phyloP scores from a whole-genome alignment of 2,888 invertebrate species.

The Diadromus collaris region DNA sequence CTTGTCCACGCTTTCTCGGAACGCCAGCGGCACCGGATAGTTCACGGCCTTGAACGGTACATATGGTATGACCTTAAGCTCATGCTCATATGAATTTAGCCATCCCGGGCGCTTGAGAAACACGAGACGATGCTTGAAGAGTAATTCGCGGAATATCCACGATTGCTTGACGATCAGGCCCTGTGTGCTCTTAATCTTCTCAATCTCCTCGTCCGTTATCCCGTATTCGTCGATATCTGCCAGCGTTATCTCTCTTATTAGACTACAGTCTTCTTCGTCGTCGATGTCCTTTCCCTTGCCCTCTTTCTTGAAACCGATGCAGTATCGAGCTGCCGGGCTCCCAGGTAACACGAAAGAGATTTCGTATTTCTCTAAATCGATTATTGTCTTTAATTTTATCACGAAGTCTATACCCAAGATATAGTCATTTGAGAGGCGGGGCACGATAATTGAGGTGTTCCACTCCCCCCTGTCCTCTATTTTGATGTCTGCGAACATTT shows the following conservation, averaged over 20 bases:
- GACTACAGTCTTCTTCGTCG: too few relatives aligned
- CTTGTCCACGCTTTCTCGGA: neutral
- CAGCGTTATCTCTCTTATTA: too few relatives aligned
- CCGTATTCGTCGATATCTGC: neutral
- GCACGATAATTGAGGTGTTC: neutral
- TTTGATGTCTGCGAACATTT: too few relatives aligned
- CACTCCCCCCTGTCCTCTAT: neutral
- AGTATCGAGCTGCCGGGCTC: neutral
- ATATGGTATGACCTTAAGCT: too few relatives aligned
- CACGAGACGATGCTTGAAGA: neutral
- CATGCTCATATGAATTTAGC: neutral
- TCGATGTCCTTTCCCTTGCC: neutral
- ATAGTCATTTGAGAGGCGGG: neutral
- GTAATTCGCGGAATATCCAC: neutral
- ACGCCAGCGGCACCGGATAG: neutral
- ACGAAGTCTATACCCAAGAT: neutral
- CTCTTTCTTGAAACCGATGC: neutral
- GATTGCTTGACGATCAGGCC: neutral
- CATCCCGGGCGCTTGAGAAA: constrained; percentile 1
- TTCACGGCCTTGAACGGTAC: neutral
- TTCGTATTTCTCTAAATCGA: neutral
- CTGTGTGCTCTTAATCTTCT: neutral
- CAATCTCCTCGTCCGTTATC: neutral
- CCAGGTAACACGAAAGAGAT: neutral
- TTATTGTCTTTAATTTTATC: neutral